Evolutionary conservation across 2,113 vertebrate species (phyloP).

Genomic region (Podocnemis expansa): DNA sequence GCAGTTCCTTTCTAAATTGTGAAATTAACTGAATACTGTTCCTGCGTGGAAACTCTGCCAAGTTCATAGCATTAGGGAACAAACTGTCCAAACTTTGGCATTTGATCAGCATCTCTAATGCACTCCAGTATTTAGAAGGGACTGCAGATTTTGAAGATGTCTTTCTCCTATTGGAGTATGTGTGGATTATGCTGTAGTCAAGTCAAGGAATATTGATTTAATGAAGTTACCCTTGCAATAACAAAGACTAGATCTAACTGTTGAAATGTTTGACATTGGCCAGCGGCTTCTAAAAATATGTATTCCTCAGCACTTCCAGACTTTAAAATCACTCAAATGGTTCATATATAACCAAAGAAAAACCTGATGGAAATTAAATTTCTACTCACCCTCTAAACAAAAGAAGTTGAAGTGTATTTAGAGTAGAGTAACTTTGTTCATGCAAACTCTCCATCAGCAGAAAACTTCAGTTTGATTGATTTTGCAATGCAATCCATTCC

Average conservation of each 20-base stretch:
- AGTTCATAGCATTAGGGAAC: background rate
- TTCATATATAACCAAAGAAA: background rate
- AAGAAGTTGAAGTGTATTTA: background rate
- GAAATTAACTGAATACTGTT: slow-evolving; percentile 1
- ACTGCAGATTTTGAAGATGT: slow-evolving; percentile 5
- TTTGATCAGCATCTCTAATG: slow-evolving; percentile 10
- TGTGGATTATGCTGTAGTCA: background rate
- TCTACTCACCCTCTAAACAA: background rate
- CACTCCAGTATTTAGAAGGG: background rate
- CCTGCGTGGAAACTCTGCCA: slow-evolving; percentile 23
- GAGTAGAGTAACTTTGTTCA: slow-evolving; percentile 14
- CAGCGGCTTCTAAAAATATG: background rate
- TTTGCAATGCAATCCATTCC: slow-evolving; percentile 62
- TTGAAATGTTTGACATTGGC: background rate
- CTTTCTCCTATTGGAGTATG: background rate
- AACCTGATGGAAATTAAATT: slow-evolving; percentile 31
- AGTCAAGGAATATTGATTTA: background rate
- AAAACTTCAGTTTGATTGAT: slow-evolving; percentile 48
- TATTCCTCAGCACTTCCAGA: background rate
- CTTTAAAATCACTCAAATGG: slow-evolving; percentile 7
- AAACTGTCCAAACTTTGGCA: slow-evolving; percentile 15
- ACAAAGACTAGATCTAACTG: background rate
- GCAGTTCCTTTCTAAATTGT: slow-evolving; percentile 13
- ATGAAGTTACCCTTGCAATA: background rate
- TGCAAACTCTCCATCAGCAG: slow-evolving; percentile 8